Percentiles rank a stretch among this genome's conserved stretches.
Conservation (phyloP, 2,797 vertebrate species). For the Pteronotus mesoamericanus region DNA sequence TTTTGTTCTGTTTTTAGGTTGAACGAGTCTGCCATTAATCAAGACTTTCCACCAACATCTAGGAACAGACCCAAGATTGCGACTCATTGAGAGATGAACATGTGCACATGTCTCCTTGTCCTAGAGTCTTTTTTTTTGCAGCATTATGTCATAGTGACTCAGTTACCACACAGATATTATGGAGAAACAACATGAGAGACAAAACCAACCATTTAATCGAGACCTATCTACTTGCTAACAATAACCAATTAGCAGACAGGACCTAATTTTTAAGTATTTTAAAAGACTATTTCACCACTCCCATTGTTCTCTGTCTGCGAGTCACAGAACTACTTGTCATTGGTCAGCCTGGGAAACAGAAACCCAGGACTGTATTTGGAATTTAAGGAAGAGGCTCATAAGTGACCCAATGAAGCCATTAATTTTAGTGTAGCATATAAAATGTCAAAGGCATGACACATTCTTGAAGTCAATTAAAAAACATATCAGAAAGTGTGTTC, state of each 20-base stretch:
- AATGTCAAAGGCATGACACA: constrained; percentile 11
- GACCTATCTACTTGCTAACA: neutral
- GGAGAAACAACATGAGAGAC: neutral
- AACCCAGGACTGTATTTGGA: constrained; percentile 26
- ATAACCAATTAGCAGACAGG: neutral
- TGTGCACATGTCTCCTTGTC: neutral
- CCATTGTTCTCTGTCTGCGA: constrained; percentile 16
- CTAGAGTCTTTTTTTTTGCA: neutral
- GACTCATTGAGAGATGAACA: neutral
- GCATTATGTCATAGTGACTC: neutral
- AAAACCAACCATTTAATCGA: neutral
- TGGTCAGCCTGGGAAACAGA: constrained; percentile 25
- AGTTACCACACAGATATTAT: neutral
- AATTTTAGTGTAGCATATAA: neutral
- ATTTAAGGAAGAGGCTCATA: constrained; percentile 55
- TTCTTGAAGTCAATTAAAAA: constrained; percentile 49
- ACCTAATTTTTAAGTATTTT: neutral
- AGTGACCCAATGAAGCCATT: constrained; percentile 29
- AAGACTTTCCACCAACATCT: constrained; percentile 37
- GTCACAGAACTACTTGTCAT: constrained; percentile 8
- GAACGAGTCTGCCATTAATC: constrained; percentile 37
- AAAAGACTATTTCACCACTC: constrained; percentile 36
- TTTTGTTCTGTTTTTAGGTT: constrained; percentile 46
- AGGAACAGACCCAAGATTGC: constrained; percentile 25
- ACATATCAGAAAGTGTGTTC: constrained; percentile 29